Base-by-base conservation (phyloP, 1,140 invertebrate species). In the Calycopis cecrops region DNA sequence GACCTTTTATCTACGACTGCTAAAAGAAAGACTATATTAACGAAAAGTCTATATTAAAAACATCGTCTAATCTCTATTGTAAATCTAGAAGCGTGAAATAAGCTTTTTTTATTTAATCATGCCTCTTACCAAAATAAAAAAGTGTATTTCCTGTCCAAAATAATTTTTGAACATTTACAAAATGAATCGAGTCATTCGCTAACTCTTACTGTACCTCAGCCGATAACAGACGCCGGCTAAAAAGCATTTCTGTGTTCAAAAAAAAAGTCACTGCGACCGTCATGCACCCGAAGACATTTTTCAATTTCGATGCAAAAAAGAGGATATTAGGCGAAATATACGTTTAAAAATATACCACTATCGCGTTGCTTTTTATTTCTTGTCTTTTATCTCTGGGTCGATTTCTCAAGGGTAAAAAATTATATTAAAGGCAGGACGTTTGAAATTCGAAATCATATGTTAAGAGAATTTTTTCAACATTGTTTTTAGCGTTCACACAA, bases 161-260 rank as follows among this genome's bases (percentile, higher is more conserved):
- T 9, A 28, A 53, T 40, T 40, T 42, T 55, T 38, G 35, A 37
- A 35, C 21, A 18, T 28, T 48, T 69, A 60, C 51, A 69, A 55
- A 57, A 57, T 57, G 61, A 60, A 52, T 57, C 60, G 54, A 28
- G 14, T 18, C 62, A 56, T 72, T 70, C 63, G 78, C 79, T 62
- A 73, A 73, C 65, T 77, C 74, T 76, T 79, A 67, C 67, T 61
- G 63, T 67, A 71, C 64, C 65, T 69, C 62, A 55, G 53, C 54
- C 72, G 82, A 83, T 85, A 85, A 82, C 68, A 64, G 67, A 52
- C 65, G 68, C 70, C 70, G 62, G 67, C 75, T 76, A 84, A 86
- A 85, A 81, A 86, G 83, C 83, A 79, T 86, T 84, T 80, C 80
- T 76, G 79, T 86, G 65, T 67, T 71, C 58, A 69, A 70, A 76